phyloP scores from a whole-genome alignment of 2,113 vertebrate genomes.

The Papio anubis region DNA sequence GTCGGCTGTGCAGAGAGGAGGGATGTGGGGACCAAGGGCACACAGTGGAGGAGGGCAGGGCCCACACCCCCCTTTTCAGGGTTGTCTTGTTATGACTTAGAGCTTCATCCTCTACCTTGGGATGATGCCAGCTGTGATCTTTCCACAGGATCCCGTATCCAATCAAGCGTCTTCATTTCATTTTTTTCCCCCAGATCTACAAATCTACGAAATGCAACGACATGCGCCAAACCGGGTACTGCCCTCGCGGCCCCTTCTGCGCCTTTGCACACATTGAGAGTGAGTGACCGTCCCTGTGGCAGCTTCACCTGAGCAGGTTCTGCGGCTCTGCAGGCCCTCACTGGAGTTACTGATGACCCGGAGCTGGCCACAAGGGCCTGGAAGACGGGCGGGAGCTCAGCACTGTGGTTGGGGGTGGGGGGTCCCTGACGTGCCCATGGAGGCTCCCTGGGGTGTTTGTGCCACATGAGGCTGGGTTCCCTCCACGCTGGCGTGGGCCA shows the following conservation, averaged over 20 bases:
- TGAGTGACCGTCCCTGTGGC: constrained; percentile 81
- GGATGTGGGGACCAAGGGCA: not conserved
- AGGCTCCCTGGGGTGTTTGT: no score
- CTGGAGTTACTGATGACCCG: no score
- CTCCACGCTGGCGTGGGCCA: fast-evolving
- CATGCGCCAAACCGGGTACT: constrained; percentile 94
- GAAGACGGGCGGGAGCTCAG: not conserved
- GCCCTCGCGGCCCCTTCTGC: constrained; percentile 94
- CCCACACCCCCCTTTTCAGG: fast-evolving
- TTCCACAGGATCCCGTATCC: not conserved
- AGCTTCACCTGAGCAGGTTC: not conserved
- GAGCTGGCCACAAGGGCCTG: not conserved
- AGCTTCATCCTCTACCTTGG: fast-evolving
- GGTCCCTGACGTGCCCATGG: fast-evolving
- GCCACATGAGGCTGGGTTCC: no score
- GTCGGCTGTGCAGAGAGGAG: not conserved
- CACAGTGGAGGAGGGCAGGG: fast-evolving
- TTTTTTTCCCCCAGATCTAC: constrained; percentile 88
- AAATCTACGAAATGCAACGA: constrained; percentile 97
- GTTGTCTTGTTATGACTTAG: fast-evolving
- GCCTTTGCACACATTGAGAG: constrained; percentile 94
- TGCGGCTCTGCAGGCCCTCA: not conserved
- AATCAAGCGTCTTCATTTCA: fast-evolving
- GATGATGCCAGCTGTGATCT: not conserved
- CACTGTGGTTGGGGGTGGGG: fast-evolving